phyloP scores from a whole-genome alignment of 2,113 vertebrate species.

The Numida meleagris region DNA sequence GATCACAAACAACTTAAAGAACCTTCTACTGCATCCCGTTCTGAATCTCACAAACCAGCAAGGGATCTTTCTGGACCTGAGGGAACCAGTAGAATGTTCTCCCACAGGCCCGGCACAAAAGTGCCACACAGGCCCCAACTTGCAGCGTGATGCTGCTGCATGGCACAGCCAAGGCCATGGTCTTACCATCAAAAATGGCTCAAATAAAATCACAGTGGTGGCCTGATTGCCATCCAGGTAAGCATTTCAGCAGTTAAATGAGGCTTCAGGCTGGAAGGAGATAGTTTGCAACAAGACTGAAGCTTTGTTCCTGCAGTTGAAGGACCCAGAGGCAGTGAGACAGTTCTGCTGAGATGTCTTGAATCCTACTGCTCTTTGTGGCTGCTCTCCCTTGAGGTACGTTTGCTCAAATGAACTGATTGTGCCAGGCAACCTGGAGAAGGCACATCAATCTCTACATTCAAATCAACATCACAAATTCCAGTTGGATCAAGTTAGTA shows the following conservation, averaged over 20 bases:
- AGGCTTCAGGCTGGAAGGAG: neutral
- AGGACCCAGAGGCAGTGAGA: neutral
- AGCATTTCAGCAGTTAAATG: neutral
- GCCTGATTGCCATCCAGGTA: neutral
- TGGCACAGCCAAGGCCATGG: fast-evolving
- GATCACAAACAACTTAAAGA: conserved; percentile 5
- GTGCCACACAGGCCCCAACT: neutral
- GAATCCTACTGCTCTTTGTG: neutral
- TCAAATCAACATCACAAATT: neutral
- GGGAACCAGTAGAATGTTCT: neutral
- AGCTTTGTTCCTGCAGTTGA: neutral
- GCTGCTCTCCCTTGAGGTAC: neutral
- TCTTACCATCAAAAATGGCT: neutral
- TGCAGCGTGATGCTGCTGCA: neutral
- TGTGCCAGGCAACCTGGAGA: neutral
- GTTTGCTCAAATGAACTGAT: neutral
- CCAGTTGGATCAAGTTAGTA: neutral
- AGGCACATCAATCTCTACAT: neutral
- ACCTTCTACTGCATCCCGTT: neutral
- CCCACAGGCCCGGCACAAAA: neutral
- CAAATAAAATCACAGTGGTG: too few species aligned
- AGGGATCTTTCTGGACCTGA: neutral
- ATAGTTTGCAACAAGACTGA: neutral
- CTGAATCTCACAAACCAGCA: neutral
- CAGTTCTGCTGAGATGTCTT: neutral